Conservation (phyloP, 2,113 vertebrate genomes). For the Cochlearius cochlearius region DNA sequence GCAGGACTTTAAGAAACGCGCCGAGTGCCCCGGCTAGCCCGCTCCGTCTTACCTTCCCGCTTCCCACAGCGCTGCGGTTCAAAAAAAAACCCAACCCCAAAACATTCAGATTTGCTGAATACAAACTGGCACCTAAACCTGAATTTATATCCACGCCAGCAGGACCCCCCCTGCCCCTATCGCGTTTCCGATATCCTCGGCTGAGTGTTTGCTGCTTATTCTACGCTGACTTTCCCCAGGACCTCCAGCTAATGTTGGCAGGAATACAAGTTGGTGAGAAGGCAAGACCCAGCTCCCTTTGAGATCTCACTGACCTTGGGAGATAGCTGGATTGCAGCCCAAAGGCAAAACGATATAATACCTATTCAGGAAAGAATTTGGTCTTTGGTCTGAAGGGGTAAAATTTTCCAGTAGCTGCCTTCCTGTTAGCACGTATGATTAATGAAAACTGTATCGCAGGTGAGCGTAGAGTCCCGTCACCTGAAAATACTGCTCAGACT, state of each 20-base stretch:
- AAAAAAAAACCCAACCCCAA: background rate
- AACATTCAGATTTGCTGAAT: background rate
- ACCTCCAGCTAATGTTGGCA: conserved; percentile 8
- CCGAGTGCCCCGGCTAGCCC: background rate
- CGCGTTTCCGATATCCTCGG: background rate
- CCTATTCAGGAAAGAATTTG: conserved; percentile 45
- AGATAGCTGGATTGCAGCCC: conserved; percentile 38
- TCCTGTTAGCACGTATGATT: background rate
- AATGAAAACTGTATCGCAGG: background rate
- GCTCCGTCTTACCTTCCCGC: background rate
- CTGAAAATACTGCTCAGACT: background rate
- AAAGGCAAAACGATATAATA: conserved; percentile 37
- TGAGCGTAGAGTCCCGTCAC: background rate
- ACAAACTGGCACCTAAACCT: background rate
- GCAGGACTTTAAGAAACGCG: background rate
- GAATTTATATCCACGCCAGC: background rate
- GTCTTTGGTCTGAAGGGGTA: conserved; percentile 4
- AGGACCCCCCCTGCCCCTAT: background rate
- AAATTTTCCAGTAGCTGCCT: background rate
- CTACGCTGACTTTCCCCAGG: background rate
- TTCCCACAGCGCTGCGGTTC: background rate
- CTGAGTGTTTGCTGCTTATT: background rate
- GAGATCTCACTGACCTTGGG: conserved; percentile 53
- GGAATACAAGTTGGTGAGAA: conserved; percentile 13
- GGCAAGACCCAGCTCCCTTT: conserved; percentile 13